Conservation (phyloP, 2,797 vertebrate species). For the Lates japonicus region DNA sequence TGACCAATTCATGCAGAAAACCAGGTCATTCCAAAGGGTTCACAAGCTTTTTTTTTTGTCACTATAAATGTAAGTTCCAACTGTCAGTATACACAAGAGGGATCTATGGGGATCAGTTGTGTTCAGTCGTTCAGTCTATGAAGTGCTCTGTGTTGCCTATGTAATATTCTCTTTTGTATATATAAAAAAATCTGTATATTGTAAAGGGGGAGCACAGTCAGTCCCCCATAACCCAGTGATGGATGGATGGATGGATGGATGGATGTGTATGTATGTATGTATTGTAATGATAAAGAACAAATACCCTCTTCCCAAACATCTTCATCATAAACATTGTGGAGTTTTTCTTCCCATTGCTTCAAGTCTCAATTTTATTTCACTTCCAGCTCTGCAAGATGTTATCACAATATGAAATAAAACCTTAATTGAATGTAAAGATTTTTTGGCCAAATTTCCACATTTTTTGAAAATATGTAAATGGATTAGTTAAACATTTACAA, state of each 20-base stretch:
- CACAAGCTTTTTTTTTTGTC: not conserved
- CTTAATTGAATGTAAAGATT: not conserved
- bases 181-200: not conserved
- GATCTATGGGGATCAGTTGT: not conserved
- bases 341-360: not conserved
- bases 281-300: not conserved
- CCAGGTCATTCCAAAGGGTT: not conserved
- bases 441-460: not conserved
- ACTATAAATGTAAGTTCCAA: not conserved
- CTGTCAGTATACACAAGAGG: not conserved
- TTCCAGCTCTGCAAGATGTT: not conserved
- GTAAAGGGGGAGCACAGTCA: no score
- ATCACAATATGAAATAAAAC: not conserved
- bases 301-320: not conserved
- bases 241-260: no score
- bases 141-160: not conserved
- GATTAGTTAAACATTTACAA: no score
- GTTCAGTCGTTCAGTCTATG: not conserved
- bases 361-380: not conserved
- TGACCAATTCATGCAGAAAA: not conserved
- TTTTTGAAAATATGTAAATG: no score
- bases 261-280: no score
- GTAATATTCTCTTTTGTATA: not conserved
- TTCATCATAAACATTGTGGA: not conserved
- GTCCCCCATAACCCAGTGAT: no score